Percentiles rank a stretch among this genome's conserved stretches.
Evolutionary conservation across 1,140 invertebrate genomes (phyloP).

Genomic region (Drosophila carrolli): DNA sequence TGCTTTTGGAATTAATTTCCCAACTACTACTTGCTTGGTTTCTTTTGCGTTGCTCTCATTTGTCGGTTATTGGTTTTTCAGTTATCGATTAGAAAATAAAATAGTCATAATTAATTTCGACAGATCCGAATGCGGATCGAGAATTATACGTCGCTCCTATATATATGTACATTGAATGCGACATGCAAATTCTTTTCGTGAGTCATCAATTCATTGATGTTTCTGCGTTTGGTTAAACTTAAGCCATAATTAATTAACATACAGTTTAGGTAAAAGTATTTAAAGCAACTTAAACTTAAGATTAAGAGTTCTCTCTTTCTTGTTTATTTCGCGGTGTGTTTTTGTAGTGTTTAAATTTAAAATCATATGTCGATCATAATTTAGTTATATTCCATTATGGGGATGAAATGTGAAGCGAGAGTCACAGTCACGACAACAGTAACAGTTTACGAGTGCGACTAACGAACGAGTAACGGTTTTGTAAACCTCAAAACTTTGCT

Average conservation of each 20-base stretch:
- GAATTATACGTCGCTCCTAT: constrained; percentile 28
- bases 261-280: constrained; percentile 50
- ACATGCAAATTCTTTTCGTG: constrained; percentile 35
- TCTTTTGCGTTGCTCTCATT: constrained; percentile 24
- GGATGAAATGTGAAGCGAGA: constrained; percentile 45
- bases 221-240: constrained; percentile 38
- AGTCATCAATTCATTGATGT: constrained; percentile 33
- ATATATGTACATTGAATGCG: constrained; percentile 48
- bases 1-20: constrained; percentile 39
- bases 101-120: constrained; percentile 52
- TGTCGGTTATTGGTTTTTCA: constrained; percentile 38
- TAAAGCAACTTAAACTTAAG: constrained; percentile 51
- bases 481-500: constrained; percentile 53
- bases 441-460: constrained; percentile 47
- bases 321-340: constrained; percentile 9
- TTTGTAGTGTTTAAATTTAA: constrained; percentile 18
- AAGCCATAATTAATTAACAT: no score
- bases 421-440: constrained; percentile 46
- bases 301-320: constrained; percentile 37
- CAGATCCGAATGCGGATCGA: constrained; percentile 37
- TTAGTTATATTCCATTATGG: constrained; percentile 33
- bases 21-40: constrained; percentile 31
- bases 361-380: constrained; percentile 44
- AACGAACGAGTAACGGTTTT: constrained; percentile 52
- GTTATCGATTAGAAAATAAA: constrained; percentile 47